phyloP scores from a whole-genome alignment of 2,113 vertebrate species.

The Abramis brama region DNA sequence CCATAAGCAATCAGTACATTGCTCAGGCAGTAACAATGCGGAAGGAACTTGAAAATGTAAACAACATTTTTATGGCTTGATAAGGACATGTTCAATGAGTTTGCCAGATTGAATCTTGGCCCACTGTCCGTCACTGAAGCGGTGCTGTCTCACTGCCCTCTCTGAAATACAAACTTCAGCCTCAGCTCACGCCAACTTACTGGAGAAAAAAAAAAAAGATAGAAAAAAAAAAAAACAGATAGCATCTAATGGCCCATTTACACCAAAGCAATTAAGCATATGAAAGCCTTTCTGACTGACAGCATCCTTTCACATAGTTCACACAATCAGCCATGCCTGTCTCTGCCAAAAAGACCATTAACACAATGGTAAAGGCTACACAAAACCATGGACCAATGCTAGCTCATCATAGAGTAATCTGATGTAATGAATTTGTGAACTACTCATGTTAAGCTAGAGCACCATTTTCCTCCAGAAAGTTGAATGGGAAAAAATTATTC shows the following conservation, averaged over 20 bases:
- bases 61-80: neutral
- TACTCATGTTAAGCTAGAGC: too few species aligned
- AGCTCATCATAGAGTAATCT: neutral
- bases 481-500: too few species aligned
- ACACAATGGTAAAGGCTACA: neutral
- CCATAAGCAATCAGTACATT: neutral
- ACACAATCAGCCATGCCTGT: too few species aligned
- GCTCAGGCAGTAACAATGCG: neutral
- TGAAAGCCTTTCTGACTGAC: conserved; percentile 14
- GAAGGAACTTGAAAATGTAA: neutral
- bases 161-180: neutral
- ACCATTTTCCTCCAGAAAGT: too few species aligned
- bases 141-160: neutral
- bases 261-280: conserved; percentile 3
- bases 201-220: neutral
- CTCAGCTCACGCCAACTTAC: neutral
- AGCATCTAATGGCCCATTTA: neutral
- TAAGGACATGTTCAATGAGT: neutral
- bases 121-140: neutral
- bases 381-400: neutral
- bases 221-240: neutral
- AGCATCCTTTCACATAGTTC: neutral
- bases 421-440: neutral
- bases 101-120: neutral
- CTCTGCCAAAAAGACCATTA: neutral